Conservation (phyloP, 2,888 invertebrate species). For the Dendrolimus houi region DNA sequence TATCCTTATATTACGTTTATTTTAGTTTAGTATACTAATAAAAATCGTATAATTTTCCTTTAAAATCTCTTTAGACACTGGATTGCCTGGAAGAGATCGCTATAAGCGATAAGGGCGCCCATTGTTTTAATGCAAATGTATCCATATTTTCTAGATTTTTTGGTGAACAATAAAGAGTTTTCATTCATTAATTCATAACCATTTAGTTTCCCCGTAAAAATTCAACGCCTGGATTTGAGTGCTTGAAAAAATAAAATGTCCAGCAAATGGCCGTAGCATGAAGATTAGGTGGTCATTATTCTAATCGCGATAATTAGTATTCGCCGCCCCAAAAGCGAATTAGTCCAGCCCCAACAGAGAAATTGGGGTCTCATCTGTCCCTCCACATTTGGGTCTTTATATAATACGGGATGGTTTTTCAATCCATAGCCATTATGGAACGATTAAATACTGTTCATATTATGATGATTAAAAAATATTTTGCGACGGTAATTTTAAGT, state of each 20-base stretch:
- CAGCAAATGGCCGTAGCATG: background rate
- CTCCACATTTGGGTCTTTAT: conserved; percentile 9
- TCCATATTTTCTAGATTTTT: background rate
- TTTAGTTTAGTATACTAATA: no score
- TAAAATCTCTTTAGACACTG: no score
- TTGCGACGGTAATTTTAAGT: no score
- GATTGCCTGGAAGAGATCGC: no score
- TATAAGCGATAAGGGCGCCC: background rate
- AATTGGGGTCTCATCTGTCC: conserved; percentile 4
- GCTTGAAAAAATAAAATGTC: background rate
- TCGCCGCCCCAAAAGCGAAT: background rate
- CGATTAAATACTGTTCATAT: conserved; percentile 34
- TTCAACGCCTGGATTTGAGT: background rate
- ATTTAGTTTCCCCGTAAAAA: no score
- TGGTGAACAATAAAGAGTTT: background rate
- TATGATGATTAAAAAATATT: no score
- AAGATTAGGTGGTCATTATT: background rate
- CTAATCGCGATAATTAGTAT: background rate
- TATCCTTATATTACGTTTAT: no score
- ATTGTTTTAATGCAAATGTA: background rate
- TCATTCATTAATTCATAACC: background rate
- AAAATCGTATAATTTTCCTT: no score
- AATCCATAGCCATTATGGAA: conserved; percentile 66
- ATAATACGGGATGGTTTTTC: conserved; percentile 64
- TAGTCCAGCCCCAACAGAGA: background rate